These are phyloP conservation scores for Parapristionchus giblindavisi DNA, from an alignment of 2,888 invertebrate species.

Conservation along the genomic window DNA sequence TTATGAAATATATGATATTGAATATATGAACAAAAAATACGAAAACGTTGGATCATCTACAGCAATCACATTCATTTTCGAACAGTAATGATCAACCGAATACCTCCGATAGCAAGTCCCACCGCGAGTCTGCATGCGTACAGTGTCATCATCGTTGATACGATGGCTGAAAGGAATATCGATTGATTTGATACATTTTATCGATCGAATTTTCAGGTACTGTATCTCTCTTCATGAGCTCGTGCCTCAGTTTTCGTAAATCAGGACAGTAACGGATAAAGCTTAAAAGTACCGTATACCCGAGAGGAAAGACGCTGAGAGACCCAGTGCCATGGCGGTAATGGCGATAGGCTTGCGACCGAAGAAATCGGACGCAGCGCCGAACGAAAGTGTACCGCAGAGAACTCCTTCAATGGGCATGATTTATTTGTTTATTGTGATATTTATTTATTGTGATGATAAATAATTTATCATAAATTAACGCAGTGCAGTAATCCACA, in stretches of 20 bases:
- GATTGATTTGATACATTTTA: not conserved
- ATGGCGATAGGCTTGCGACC: slow-evolving; percentile 58
- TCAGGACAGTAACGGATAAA: not conserved
- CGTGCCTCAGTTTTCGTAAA: not conserved
- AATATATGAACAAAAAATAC: too few species aligned
- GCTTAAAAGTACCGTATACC: slow-evolving; percentile 44
- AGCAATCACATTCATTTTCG: too few species aligned
- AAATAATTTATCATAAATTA: too few species aligned
- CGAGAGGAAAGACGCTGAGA: slow-evolving; percentile 53
- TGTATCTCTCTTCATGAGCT: too few species aligned
- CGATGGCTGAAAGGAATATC: slow-evolving; percentile 3
- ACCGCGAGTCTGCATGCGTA: slow-evolving; percentile 48
- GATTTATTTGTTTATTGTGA: not conserved
- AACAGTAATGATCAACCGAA: too few species aligned
- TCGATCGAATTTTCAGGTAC: too few species aligned
- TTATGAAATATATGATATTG: too few species aligned
- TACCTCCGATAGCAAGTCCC: slow-evolving; percentile 51
- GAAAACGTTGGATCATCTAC: too few species aligned
- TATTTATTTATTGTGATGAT: too few species aligned
- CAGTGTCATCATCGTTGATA: slow-evolving; percentile 32
- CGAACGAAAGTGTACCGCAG: slow-evolving; percentile 61
- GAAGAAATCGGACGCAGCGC: slow-evolving; percentile 55
- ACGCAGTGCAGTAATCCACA: not conserved
- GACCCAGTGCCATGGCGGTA: slow-evolving; percentile 57
- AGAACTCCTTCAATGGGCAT: slow-evolving; percentile 49